phyloP scores from a whole-genome alignment of 2,797 vertebrate species.

The Rhynchotus rufescens region DNA sequence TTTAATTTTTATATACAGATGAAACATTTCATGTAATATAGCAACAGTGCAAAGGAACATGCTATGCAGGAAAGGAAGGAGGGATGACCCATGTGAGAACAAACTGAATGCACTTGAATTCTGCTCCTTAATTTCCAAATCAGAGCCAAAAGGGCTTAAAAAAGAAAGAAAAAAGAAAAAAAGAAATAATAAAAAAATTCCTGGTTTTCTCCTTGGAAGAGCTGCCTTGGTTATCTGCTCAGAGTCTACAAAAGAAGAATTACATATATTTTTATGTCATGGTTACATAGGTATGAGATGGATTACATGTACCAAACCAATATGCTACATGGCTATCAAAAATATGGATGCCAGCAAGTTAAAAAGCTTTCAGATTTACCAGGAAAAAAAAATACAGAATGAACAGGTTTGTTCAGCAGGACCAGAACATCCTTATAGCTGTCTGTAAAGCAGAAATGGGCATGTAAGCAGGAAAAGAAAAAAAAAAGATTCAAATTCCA shows the following conservation, averaged over 20 bases:
- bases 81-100: constrained; percentile 50
- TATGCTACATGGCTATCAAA: constrained; percentile 64
- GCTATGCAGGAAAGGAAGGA: constrained; percentile 57
- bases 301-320: constrained; percentile 65
- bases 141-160: constrained; percentile 38
- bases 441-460: constrained; percentile 28
- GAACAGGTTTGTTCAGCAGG: neutral
- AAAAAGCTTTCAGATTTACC: constrained; percentile 54
- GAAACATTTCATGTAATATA: constrained; percentile 80
- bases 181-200: neutral
- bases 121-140: constrained; percentile 68
- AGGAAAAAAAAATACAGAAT: constrained; percentile 40
- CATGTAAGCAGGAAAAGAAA: neutral
- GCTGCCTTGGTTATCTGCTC: constrained; percentile 78
- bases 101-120: constrained; percentile 47
- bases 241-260: constrained; percentile 61
- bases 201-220: constrained; percentile 64
- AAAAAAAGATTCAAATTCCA: constrained; percentile 7
- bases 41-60: constrained; percentile 74
- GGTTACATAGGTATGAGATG: constrained; percentile 58
- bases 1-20: constrained; percentile 89
- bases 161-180: neutral
- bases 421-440: constrained; percentile 42
- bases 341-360: constrained; percentile 51
- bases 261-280: constrained; percentile 61